Evolutionary conservation across 2,113 vertebrate genomes (phyloP).

Genomic region (Vimba vimba): DNA sequence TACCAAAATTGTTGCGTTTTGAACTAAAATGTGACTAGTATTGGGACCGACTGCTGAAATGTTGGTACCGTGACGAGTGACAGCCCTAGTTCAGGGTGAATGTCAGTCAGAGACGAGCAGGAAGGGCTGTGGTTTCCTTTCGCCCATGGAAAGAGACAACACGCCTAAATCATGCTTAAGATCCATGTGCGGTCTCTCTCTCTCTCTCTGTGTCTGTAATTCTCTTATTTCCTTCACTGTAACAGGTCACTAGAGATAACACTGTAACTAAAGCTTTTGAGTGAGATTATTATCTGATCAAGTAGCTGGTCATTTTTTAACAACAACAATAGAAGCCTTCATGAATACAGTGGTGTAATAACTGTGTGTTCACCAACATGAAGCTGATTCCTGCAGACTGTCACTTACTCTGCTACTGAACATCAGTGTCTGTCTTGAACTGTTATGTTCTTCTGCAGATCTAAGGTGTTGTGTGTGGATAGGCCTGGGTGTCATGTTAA

Average conservation of each 20-base stretch:
- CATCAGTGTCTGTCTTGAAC: no score
- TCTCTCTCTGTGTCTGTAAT: background rate
- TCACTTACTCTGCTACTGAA: no score
- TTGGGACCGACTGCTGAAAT: no score
- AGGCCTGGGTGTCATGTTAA: background rate
- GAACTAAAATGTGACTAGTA: no score
- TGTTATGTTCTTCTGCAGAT: background rate
- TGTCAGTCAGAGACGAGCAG: background rate
- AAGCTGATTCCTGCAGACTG: no score
- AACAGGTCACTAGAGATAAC: background rate
- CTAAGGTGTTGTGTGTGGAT: background rate
- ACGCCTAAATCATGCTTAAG: background rate
- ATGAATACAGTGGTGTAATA: background rate
- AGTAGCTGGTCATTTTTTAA: background rate
- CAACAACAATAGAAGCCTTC: background rate
- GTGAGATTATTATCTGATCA: no score
- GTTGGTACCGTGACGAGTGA: no score
- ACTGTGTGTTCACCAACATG: no score
- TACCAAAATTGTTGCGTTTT: no score
- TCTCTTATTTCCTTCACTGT: background rate
- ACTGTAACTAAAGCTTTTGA: background rate
- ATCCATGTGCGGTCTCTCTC: background rate
- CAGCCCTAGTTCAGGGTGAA: background rate
- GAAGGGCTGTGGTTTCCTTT: constrained; percentile 29
- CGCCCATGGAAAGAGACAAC: background rate